phyloP scores from a whole-genome alignment of 2,888 invertebrate genomes.

The Sipunculus nudus region DNA sequence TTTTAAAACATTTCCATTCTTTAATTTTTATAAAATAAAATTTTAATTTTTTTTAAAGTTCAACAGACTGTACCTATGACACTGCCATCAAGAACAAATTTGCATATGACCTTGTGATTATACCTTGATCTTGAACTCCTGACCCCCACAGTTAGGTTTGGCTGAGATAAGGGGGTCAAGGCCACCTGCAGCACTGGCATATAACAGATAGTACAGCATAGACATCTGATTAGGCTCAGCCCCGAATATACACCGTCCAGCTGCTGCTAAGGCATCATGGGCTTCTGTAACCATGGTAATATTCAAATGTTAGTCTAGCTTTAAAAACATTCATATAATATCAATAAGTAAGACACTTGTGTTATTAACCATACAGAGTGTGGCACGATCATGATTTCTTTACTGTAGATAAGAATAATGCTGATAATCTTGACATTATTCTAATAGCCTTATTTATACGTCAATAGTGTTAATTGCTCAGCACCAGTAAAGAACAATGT shows the following conservation, averaged over 20 bases:
- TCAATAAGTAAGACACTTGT: too few species aligned
- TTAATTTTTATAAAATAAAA: background rate
- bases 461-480: too few species aligned
- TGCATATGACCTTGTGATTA: too few species aligned
- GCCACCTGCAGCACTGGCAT: constrained; percentile 57
- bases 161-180: constrained; percentile 55
- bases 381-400: too few species aligned
- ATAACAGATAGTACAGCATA: constrained; percentile 58
- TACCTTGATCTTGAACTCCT: constrained; percentile 61
- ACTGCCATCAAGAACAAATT: background rate
- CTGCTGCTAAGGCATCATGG: constrained; percentile 49
- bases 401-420: too few species aligned
- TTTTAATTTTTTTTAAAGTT: too few species aligned
- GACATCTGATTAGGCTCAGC: constrained; percentile 60
- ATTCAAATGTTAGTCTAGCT: too few species aligned
- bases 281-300: constrained; percentile 53
- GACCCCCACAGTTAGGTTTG: constrained; percentile 51
- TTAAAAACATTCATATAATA: too few species aligned
- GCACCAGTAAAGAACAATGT: too few species aligned
- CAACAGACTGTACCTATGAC: background rate
- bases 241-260: constrained; percentile 59
- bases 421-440: too few species aligned
- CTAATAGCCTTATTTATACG: too few species aligned
- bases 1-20: background rate
- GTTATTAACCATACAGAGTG: too few species aligned